These are phyloP conservation scores for Chiloscyllium punctatum DNA, from an alignment of 2,797 vertebrate genomes.

Conservation along the genomic window DNA sequence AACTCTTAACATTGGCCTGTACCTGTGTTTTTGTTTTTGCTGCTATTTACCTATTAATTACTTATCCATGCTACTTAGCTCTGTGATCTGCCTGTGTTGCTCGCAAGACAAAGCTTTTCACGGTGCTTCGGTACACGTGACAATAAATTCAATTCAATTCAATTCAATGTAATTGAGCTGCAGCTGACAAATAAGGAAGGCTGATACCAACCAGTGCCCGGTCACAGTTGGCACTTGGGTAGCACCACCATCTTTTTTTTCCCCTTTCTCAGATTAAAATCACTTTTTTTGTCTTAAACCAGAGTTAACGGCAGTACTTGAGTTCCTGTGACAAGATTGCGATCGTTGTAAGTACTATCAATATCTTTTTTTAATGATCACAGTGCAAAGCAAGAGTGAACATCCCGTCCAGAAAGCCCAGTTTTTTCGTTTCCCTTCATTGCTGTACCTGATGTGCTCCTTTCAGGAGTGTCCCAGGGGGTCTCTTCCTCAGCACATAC, in stretches of 20 bases:
- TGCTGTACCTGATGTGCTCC: conserved; percentile 72
- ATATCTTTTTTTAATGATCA: neutral
- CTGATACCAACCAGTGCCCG: neutral
- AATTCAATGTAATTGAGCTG: neutral
- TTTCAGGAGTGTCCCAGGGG: conserved; percentile 76
- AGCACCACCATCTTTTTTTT: neutral
- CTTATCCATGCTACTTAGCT: too few species aligned
- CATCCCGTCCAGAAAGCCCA: too few species aligned
- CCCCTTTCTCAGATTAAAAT: neutral
- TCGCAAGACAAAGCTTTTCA: too few species aligned
- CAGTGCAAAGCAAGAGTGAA: neutral
- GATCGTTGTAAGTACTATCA: neutral
- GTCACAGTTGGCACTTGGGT: neutral
- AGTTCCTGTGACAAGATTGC: neutral
- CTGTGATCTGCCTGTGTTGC: too few species aligned
- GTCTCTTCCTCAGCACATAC: conserved; percentile 86
- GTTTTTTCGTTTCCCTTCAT: neutral
- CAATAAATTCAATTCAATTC: too few species aligned
- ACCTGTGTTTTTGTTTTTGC: too few species aligned
- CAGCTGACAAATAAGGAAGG: neutral
- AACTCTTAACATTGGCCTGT: too few species aligned
- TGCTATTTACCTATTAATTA: too few species aligned
- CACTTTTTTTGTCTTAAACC: neutral
- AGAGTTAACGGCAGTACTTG: neutral
- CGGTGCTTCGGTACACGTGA: too few species aligned